Evolutionary conservation across 2,113 vertebrate species (phyloP).

Genomic region (Crotophaga sulcirostris): DNA sequence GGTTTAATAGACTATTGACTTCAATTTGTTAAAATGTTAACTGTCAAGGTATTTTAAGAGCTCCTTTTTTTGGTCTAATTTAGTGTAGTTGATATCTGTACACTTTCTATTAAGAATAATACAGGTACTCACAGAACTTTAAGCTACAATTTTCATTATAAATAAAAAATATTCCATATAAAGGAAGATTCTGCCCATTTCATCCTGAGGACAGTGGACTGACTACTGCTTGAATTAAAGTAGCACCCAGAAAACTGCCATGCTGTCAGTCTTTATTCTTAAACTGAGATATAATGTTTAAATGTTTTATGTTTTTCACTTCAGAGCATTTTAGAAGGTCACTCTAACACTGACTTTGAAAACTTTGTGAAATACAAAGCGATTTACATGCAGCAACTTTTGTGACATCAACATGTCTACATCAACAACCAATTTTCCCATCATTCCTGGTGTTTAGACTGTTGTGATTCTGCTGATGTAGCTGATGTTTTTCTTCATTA

Average conservation of each 20-base stretch:
- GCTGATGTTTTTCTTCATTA: conserved; percentile 15
- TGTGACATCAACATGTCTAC: not conserved
- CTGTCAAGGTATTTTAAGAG: not conserved
- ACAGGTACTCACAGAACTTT: not conserved
- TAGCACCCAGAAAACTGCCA: not conserved
- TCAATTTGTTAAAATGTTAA: not conserved
- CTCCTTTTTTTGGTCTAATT: not conserved
- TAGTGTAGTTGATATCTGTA: not conserved
- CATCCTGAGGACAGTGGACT: not conserved
- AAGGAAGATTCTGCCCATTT: not conserved
- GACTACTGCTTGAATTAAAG: not conserved
- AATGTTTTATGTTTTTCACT: not conserved
- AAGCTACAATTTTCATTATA: not conserved
- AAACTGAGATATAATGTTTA: not conserved
- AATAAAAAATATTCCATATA: not conserved
- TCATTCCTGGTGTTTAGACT: not conserved
- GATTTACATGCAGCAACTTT: not conserved
- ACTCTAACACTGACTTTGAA: not conserved
- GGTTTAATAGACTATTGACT: not conserved
- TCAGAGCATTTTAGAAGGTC: not conserved
- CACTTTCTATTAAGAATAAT: not conserved
- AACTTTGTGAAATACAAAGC: not conserved
- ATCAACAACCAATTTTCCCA: not conserved
- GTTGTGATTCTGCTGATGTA: conserved; percentile 19
- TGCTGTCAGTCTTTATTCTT: not conserved